Base-by-base conservation (phyloP, 2,797 vertebrate genomes). In the Nasua narica region DNA sequence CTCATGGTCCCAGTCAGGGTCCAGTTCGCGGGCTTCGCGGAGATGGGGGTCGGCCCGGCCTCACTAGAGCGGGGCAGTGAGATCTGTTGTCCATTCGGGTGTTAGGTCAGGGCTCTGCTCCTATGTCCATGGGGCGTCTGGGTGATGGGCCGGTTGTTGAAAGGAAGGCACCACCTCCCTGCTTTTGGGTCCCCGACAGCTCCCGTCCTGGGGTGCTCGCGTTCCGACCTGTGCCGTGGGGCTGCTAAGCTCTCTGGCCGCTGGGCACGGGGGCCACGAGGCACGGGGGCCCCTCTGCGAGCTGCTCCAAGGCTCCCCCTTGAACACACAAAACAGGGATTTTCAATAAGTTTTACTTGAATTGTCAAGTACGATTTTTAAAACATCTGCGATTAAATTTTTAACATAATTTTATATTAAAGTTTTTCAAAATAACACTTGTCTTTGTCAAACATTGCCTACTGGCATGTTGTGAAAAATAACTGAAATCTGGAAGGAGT, bases 101-200 rank as follows among this genome's bases (percentile, higher is more conserved):
- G 1, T 76, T 8, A 9, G 25, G 43, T 46, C 43, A 48, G 72
- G 72, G 43, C 50, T 21, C 23, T 0, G 43, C 5, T 6, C 43
- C 40, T 7, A 0, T 27, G 27, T 3, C 3, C 14, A 3, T 14
- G 4, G 27, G 16, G n/a, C 5, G 7, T 25, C 35, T 50, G 5
- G 3, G 2, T 27, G 35, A 5, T 13, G 2, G 35, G 43, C 29
- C 35, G 4, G 40, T 35, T 50, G 60, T 35, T n/a, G 43, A 50
- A 3, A 2, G 9, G 32, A 37, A 29, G 37, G 25, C 37, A 3
- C 11, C 23, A 7, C 29, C 1, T 9, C 15, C 0, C 35, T 0
- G 18, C 12, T 4, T 2, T 1, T 1, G 32, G n/a, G 12, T 2
- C 13, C 4, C 0, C 43, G n/a, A 5, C 6, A 27, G 54, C 1